phyloP scores from a whole-genome alignment of 2,888 invertebrate species.

The Temnothorax ravouxi region DNA sequence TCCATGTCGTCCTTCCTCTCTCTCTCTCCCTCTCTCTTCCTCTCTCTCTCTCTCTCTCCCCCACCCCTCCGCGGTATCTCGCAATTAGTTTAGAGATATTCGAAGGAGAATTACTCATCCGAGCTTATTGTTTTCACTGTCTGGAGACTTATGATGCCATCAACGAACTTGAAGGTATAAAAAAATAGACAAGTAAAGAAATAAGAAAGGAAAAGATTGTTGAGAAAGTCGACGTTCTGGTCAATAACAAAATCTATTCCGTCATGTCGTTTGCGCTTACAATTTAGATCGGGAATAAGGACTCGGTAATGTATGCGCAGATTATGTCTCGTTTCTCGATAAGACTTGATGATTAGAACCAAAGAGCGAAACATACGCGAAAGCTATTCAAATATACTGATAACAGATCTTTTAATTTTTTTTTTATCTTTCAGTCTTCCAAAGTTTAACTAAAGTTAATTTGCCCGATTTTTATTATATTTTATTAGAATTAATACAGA shows the following conservation, averaged over 20 bases:
- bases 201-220: neutral
- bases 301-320: neutral
- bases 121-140: slow-evolving; percentile 76
- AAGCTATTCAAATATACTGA: neutral
- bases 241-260: slow-evolving; percentile 24
- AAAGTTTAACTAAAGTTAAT: neutral
- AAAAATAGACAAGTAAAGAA: slow-evolving; percentile 14
- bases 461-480: neutral
- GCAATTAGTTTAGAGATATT: slow-evolving; percentile 66
- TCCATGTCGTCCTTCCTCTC: slow-evolving; percentile 11
- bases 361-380: neutral
- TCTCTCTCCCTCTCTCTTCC: neutral
- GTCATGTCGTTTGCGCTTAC: neutral
- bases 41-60: neutral
- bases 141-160: slow-evolving; percentile 59
- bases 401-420: neutral
- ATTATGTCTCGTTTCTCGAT: neutral
- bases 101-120: slow-evolving; percentile 74
- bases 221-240: neutral
- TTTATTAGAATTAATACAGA: neutral
- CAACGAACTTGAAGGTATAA: slow-evolving; percentile 47
- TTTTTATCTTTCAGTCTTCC: neutral
- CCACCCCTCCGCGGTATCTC: slow-evolving; percentile 44
- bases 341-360: neutral
- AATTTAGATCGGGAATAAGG: slow-evolving; percentile 26